Evolutionary conservation across 2,797 vertebrate genomes (phyloP), one percentile per base, ranked within the genome.

Genomic region (Sylvilagus floridanus): DNA sequence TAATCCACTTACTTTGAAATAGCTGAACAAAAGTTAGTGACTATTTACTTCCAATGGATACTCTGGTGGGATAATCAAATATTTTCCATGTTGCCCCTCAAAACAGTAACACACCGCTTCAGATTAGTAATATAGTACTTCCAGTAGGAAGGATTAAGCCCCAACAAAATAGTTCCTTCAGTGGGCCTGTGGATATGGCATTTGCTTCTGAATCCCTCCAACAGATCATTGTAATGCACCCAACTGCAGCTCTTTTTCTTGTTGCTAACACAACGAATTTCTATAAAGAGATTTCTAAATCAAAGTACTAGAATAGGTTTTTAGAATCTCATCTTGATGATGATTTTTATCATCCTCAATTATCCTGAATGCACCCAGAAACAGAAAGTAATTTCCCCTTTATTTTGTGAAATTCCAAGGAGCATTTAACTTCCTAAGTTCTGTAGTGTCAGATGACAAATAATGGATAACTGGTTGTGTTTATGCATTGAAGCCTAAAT

Each of bases 391-490:
- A 32, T 30, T 92, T 92, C 50, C 28, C 1, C 5, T 88, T 81
- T 52, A 73, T 71, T 85, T 90, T 60, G 5, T 1, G 22, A 86
- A 93, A 81, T 89, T 84, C 12, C 26, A 63, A 42, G 10, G 1
- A 24, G 65, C 37, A 47, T 82, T 47, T 71, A 54, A 78, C 14
- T 82, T 72, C 28, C 32, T 68, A 88, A 73, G 68, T 79, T 86
- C 60, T 7, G 62, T 35, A 63, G 7, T 7, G 8, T 37, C 75
- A 42, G 32, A 85, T 77, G 84, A 93, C 30, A 85, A 97, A 88
- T 54, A 71, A 85, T 28, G 83, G 96, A 88, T 54, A 71, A 85
- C 68, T 77, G 10, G 21, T 69, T 93, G 17, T 75, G 6, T 79
- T 96, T 60, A 85, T 42, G 79, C 37, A 42, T 19, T 26, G 62